These are phyloP conservation scores for Mustelus asterias DNA, from an alignment of 2,113 vertebrate species.

Conservation along the genomic window DNA sequence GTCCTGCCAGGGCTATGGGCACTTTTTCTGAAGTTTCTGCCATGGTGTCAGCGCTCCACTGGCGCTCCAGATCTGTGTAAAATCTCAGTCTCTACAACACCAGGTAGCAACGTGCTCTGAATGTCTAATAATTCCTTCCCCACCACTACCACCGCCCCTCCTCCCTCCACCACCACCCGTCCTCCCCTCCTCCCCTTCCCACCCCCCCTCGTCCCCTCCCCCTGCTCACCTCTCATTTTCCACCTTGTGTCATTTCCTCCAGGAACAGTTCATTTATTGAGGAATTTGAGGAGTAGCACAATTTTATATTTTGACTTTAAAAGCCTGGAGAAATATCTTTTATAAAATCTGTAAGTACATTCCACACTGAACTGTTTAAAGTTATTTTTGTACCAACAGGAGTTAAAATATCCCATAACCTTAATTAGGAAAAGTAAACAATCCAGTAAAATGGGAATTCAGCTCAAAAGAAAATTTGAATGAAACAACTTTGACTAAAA, in stretches of 20 bases:
- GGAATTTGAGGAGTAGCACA: not conserved
- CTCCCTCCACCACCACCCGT: no score
- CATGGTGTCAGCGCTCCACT: constrained; percentile 51
- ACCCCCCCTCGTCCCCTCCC: not conserved
- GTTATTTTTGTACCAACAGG: not conserved
- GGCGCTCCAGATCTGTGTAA: not conserved
- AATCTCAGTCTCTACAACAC: constrained; percentile 38
- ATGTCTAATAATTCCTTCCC: not conserved
- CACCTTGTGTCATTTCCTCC: constrained; percentile 21
- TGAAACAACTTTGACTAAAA: not conserved
- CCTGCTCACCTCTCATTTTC: not conserved
- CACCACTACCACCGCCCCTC: not conserved
- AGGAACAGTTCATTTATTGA: not conserved
- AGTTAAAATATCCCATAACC: not conserved
- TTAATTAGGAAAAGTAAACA: not conserved
- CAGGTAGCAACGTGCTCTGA: constrained; percentile 8
- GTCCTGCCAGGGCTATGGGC: constrained; percentile 59
- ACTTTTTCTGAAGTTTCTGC: constrained; percentile 62
- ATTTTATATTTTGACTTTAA: not conserved
- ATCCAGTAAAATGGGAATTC: not conserved
- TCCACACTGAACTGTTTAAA: not conserved
- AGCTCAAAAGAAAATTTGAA: not conserved
- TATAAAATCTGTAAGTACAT: no score
- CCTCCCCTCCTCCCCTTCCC: no score
- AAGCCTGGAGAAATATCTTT: not conserved